Conservation (phyloP, 1,140 invertebrate species). For the Sweltsa coloradensis region DNA sequence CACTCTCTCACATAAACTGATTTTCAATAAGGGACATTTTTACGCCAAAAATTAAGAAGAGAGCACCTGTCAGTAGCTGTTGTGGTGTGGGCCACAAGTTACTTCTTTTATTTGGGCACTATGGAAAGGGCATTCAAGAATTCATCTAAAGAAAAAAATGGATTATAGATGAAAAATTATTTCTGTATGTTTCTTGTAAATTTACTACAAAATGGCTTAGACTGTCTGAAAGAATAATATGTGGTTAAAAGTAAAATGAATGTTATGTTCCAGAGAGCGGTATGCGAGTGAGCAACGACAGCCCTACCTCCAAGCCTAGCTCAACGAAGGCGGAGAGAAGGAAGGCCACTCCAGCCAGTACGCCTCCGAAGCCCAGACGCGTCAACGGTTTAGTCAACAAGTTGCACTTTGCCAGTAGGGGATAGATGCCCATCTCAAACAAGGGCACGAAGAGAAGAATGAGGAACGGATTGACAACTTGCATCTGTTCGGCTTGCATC, state of each 20-base stretch:
- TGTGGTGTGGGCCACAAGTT: background rate
- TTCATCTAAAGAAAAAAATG: background rate
- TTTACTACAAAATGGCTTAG: too few relatives aligned
- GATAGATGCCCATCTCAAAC: constrained; percentile 66
- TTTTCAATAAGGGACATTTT: background rate
- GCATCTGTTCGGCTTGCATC: constrained; percentile 83
- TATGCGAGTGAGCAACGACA: background rate
- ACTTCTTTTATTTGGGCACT: background rate
- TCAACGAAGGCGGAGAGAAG: constrained; percentile 78
- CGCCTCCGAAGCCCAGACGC: constrained; percentile 66
- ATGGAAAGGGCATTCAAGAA: background rate
- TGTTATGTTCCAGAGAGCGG: background rate
- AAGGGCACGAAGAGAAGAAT: constrained; percentile 79
- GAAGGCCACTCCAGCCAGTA: constrained; percentile 74
- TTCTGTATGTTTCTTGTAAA: too few relatives aligned
- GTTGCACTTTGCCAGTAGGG: constrained; percentile 34
- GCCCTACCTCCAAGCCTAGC: constrained; percentile 55
- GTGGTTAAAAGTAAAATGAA: too few relatives aligned
- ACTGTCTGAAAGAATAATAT: too few relatives aligned
- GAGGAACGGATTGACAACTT: constrained; percentile 74
- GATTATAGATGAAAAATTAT: background rate
- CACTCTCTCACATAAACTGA: background rate
- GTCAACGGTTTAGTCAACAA: constrained; percentile 54
- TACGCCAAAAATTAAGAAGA: background rate
- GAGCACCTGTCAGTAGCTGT: background rate